A percentile compares a stretch with the other conserved stretches of the same genome.
Conservation (phyloP, 2,888 invertebrate species). For the Rhopalosiphum nymphaeae region DNA sequence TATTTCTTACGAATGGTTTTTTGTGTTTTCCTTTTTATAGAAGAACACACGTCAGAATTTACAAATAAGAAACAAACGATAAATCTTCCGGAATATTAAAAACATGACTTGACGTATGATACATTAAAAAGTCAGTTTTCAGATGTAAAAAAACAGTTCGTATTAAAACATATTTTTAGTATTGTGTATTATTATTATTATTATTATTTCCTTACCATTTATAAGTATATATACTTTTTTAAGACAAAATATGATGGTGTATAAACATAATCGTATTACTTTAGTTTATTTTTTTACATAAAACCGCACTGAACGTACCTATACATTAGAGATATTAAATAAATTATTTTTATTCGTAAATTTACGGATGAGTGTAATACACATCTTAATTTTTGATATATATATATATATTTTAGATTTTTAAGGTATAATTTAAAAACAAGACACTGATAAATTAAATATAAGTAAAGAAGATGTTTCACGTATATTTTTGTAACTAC, state of each 20-base stretch:
- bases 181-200: background rate
- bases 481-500: background rate
- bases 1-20: conserved; percentile 23
- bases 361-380: background rate
- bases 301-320: background rate
- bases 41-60: background rate
- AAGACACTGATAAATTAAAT: background rate
- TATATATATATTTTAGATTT: background rate
- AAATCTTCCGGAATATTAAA: conserved; percentile 28
- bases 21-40: conserved; percentile 6
- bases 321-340: background rate
- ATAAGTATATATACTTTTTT: background rate
- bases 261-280: background rate
- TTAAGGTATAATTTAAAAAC: background rate
- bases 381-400: background rate
- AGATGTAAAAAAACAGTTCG: background rate
- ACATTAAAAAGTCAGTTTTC: conserved; percentile 18
- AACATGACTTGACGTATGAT: conserved; percentile 12
- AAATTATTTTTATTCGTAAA: background rate
- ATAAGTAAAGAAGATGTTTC: background rate
- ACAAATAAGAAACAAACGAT: conserved; percentile 35
- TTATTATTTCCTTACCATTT: background rate
- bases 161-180: conserved; percentile 9
- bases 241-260: background rate
- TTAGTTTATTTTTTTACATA: background rate